Evolutionary conservation across 1,140 invertebrate species (phyloP).

Genomic region (Drosophila tani): DNA sequence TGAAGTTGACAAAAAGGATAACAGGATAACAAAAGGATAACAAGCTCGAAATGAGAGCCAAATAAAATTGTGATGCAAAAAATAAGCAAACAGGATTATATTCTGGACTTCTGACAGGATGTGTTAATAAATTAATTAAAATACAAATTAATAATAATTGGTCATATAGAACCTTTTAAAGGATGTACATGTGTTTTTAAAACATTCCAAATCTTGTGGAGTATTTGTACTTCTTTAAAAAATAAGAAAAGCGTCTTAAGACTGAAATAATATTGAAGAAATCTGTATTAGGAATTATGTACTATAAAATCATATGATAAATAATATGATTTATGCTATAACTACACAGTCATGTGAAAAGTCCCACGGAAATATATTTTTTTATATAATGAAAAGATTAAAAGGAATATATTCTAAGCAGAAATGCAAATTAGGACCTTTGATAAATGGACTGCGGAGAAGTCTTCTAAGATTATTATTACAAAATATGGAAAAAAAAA

Average conservation of each 20-base stretch:
- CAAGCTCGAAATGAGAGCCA: no score
- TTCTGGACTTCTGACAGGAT: neutral
- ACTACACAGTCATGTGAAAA: no score
- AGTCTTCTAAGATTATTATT: neutral
- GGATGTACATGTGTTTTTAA: no score
- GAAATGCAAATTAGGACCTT: neutral
- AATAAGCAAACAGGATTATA: neutral
- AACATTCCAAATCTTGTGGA: neutral
- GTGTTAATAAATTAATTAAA: neutral
- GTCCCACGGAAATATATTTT: no score
- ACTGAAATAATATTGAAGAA: no score
- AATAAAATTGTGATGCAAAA: neutral
- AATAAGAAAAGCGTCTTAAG: no score
- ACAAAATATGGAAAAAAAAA: neutral
- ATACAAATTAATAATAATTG: neutral
- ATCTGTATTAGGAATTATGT: no score
- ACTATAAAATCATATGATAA: no score
- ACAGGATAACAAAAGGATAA: neutral
- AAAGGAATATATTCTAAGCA: no score
- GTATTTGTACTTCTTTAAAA: no score
- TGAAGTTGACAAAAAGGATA: neutral
- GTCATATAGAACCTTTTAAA: neutral
- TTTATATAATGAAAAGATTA: no score
- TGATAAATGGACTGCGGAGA: neutral
- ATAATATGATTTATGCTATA: no score